Evolutionary conservation across 2,797 vertebrate genomes (phyloP), one percentile per base, ranked within the genome.

Genomic region (Garrulus glandarius): DNA sequence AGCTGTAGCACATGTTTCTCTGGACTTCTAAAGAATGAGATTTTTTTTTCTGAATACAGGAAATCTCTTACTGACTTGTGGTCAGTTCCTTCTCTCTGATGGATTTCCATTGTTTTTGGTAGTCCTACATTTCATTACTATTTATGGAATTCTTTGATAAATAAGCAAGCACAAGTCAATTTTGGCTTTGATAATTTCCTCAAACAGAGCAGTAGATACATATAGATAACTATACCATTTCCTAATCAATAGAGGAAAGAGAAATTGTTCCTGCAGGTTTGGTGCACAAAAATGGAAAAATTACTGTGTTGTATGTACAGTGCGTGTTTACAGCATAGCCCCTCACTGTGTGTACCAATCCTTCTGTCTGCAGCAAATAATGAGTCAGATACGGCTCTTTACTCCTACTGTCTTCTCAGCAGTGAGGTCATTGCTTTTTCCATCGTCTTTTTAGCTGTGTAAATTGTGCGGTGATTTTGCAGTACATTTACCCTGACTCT

Each of bases 401-500:
- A 16, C 15, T 82, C 15, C 39, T 75, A 1, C 39, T 36, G 20
- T 50, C 50, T n/a, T 85, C 61, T 87, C 13, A 79, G 59, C 80
- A 88, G 18, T 52, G 63, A 85, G 34, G 26, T 53, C 80, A 61
- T 53, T 22, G 5, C 26, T 72, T 76, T 88, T 90, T 37, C 32
- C 4, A 0, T 52, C 0, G 0, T 59, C 49, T 47, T 84, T 83
- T 90, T 76, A 56, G 37, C 46, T 72, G 18, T 68, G 55, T 85
- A 85, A 92, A 74, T 89, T 78, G 69, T 84, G 60, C 47, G 22
- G 60, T 67, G 72, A 80, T 86, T 87, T 89, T 91, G 64, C 61
- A 87, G 61, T 81, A 39, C 41, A 71, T 91, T 93, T 92, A 81
- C 39, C 15, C 53, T 63, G 71, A 59, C 49, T 55, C 4, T 7